Percentiles rank a stretch among this genome's conserved stretches.
Conservation (phyloP, 1,140 invertebrate species). For the Eumaeus atala region DNA sequence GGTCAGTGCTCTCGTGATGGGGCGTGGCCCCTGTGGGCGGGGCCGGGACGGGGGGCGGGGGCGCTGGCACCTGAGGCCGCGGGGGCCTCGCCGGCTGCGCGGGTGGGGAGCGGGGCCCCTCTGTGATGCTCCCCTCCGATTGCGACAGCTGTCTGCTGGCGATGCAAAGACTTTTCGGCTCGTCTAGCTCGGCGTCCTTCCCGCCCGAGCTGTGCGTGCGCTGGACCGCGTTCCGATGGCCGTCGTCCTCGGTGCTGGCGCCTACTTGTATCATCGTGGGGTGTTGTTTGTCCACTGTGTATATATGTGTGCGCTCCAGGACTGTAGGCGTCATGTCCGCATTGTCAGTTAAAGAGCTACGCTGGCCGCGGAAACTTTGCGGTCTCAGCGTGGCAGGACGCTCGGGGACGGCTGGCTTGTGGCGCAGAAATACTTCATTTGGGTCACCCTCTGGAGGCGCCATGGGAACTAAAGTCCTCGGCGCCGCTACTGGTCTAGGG, state of each 20-base stretch:
- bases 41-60: conserved; percentile 33
- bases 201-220: conserved; percentile 64
- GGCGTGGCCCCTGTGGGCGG: conserved; percentile 31
- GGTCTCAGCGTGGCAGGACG: conserved; percentile 80
- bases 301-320: conserved; percentile 79
- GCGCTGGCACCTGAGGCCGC: conserved; percentile 45
- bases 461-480: conserved; percentile 64
- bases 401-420: conserved; percentile 83
- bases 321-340: conserved; percentile 58
- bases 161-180: conserved; percentile 45
- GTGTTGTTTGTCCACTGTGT: conserved; percentile 81
- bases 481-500: conserved; percentile 73
- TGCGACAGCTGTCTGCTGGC: conserved; percentile 63
- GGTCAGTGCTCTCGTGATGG: conserved; percentile 55
- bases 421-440: conserved; percentile 52
- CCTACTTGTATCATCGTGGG: conserved; percentile 79
- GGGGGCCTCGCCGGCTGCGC: conserved; percentile 47
- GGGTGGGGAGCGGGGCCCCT: conserved; percentile 48
- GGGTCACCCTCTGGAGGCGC: conserved; percentile 25
- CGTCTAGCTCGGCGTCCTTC: conserved; percentile 49
- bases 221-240: conserved; percentile 42
- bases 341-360: conserved; percentile 42
- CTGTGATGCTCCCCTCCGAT: conserved; percentile 67
- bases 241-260: conserved; percentile 32
- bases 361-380: conserved; percentile 70